phyloP scores from a whole-genome alignment of 2,113 vertebrate species.

The Coturnix japonica region DNA sequence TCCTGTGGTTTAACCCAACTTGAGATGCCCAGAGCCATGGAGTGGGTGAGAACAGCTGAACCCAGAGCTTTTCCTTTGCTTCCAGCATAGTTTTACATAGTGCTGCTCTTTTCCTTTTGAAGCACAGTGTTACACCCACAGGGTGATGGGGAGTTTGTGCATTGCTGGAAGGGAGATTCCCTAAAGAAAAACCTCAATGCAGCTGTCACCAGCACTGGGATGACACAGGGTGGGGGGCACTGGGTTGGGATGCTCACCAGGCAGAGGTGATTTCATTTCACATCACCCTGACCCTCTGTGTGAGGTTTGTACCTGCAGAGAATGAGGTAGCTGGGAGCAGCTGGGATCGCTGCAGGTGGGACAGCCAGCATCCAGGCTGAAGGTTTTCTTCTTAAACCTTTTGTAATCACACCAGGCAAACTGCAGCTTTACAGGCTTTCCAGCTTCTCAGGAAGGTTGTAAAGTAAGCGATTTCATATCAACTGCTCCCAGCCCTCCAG shows the following conservation, averaged over 20 bases:
- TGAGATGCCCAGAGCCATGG: not conserved
- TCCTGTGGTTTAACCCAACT: not conserved
- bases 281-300: not conserved
- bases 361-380: not conserved
- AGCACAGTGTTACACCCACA: not conserved
- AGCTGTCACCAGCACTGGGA: not conserved
- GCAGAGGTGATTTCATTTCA: not conserved
- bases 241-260: not conserved
- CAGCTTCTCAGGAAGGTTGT: not conserved
- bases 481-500: not conserved
- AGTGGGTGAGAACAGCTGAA: not conserved
- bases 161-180: not conserved
- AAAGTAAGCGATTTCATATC: constrained; percentile 30
- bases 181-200: not conserved
- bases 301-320: not conserved
- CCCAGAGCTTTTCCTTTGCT: not conserved
- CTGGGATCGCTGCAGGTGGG: not conserved
- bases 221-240: accelerated
- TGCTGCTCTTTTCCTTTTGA: not conserved
- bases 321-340: not conserved
- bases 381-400: not conserved
- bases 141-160: not conserved
- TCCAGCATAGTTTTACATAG: not conserved
- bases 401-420: not conserved
- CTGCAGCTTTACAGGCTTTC: not conserved